These are phyloP conservation scores for Ia io DNA, from an alignment of 2,113 vertebrate genomes.

Conservation along the genomic window DNA sequence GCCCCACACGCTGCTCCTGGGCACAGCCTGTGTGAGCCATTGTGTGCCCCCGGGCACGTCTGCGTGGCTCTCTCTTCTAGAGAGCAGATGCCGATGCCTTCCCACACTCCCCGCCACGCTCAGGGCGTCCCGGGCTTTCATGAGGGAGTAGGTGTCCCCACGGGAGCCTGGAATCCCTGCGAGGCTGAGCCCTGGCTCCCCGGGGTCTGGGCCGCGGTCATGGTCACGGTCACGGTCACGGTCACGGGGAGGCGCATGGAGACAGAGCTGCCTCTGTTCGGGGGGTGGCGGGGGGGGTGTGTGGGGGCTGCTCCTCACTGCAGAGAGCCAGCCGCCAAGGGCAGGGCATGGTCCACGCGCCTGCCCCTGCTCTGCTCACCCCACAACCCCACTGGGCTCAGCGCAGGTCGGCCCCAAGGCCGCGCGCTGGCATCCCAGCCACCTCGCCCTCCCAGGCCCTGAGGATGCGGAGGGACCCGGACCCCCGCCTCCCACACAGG, in stretches of 20 bases:
- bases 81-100: neutral
- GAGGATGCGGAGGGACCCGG: no score
- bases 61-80: neutral
- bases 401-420: neutral
- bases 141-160: constrained; percentile 48
- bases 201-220: neutral
- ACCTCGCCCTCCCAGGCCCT: neutral
- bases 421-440: accelerated
- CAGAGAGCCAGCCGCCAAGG: neutral
- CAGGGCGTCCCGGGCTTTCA: neutral
- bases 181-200: neutral
- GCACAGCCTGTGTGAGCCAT: neutral
- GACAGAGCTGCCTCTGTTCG: constrained; percentile 53
- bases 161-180: neutral
- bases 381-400: accelerated
- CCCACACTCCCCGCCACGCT: neutral
- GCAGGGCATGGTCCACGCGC: accelerated
- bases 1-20: neutral
- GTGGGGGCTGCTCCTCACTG: neutral
- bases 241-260: neutral
- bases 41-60: neutral
- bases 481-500: neutral
- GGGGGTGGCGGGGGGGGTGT: accelerated
- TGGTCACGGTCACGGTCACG: accelerated
- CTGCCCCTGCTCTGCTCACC: no score